Evolutionary conservation across 2,888 invertebrate genomes (phyloP), one percentile per base, ranked within the genome.

Genomic region (Tetanocera ferruginea): DNA sequence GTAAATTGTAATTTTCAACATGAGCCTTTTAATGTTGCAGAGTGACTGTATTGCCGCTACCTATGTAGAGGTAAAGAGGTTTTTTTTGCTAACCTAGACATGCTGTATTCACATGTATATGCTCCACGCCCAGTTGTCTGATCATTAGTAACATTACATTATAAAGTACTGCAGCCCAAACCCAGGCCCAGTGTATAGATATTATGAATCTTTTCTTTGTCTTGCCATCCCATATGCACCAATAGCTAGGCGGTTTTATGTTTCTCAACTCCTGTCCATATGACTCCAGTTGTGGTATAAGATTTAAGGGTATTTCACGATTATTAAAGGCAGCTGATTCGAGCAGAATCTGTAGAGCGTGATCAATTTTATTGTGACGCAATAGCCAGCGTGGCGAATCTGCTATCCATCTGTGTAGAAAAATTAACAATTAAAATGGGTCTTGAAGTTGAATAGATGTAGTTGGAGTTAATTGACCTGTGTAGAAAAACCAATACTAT

Each of bases 321-420:
- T 89, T 87, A 82, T 91, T 91, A 60, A 86, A 86, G 1, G 87
- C 85, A 14, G 89, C 88, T 0, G 89, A 90, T 79, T 89, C 86
- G 11, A 90, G 82, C 0, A 90, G 79, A 23, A 89, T 83, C 31
- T 84, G 82, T 17, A 90, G 80, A 0, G 89, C 88, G 28, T 83
- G 83, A 72, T 88, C 89, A 11, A 88, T 82, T 37, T 87, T 83
- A 3, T 88, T 86, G 25, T 87, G 86, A 1, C 84, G 86, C 3
- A 90, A 81, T 14, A 90, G 83, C 91, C 91, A 91, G 11, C 89
- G 86, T 0, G 91, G 90, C 0, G 90, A 88, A 78, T 91, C 90
- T 0, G 90, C 86, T 49, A 90, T 89, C 88, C 88, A 90, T 79
- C 88, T 89, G 70, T 0, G 64, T 70, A 37, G 28, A 55, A 11